phyloP scores from a whole-genome alignment of 2,113 vertebrate species.

The Microcebus griseorufus region DNA sequence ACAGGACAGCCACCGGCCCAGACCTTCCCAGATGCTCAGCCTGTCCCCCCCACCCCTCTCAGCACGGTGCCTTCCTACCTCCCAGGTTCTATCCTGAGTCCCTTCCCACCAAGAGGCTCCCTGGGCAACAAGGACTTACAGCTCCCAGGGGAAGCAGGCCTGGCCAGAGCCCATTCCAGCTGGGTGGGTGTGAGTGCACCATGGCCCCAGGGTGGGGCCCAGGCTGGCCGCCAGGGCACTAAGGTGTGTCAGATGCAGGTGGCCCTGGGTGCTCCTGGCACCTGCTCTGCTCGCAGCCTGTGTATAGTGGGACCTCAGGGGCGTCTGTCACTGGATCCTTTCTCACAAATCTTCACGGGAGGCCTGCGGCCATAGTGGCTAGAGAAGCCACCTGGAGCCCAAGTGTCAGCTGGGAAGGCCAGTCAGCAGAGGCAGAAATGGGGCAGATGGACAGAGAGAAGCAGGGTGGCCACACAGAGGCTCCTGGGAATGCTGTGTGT shows the following conservation, averaged over 20 bases:
- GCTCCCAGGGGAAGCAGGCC: background rate
- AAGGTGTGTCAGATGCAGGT: background rate
- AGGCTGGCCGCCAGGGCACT: background rate
- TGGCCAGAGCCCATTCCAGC: background rate
- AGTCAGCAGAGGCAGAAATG: background rate
- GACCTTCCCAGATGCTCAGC: background rate
- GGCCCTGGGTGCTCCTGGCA: fast-evolving
- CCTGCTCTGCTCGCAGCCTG: background rate
- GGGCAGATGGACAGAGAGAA: background rate
- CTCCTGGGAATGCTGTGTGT: background rate
- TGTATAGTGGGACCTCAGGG: background rate
- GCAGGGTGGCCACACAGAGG: background rate
- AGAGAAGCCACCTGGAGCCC: background rate
- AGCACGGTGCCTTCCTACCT: background rate
- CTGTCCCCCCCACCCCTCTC: constrained; percentile 83
- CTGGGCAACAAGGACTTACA: background rate
- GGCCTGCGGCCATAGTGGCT: background rate
- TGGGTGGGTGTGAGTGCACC: background rate
- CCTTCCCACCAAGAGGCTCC: background rate
- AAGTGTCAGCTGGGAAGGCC: background rate
- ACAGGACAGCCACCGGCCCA: background rate
- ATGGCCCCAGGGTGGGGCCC: background rate
- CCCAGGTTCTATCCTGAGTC: background rate
- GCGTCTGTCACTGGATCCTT: background rate
- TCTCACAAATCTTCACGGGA: background rate